Conservation (phyloP, 2,113 vertebrate species). For the Calidris pugnax region DNA sequence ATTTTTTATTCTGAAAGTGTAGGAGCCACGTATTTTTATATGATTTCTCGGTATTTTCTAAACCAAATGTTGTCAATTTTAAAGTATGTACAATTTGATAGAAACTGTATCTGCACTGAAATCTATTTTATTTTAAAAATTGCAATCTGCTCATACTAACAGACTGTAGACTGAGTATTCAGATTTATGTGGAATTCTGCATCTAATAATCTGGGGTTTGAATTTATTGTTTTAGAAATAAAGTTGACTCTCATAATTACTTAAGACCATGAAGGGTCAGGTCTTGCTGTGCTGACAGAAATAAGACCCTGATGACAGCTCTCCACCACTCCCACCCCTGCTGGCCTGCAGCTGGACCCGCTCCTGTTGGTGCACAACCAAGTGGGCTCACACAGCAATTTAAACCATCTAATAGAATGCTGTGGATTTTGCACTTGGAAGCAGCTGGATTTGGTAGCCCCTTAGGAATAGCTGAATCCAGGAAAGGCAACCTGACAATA, state of each 20-base stretch:
- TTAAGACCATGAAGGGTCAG: neutral
- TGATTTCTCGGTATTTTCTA: neutral
- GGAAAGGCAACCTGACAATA: neutral
- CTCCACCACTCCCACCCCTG: neutral
- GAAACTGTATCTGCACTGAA: neutral
- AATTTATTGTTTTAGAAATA: neutral
- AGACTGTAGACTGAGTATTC: neutral
- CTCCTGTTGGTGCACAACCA: neutral
- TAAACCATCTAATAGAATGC: neutral
- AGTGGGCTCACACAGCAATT: accelerated
- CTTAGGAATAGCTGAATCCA: neutral
- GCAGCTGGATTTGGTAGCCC: neutral
- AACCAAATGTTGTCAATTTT: neutral
- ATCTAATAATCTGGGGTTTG: neutral
- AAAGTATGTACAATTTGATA: neutral
- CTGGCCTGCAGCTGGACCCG: neutral
- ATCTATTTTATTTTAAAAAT: neutral
- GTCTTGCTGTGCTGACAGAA: neutral
- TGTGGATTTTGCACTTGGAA: neutral
- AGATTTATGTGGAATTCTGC: neutral
- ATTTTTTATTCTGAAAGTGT: neutral
- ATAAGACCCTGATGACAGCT: neutral
- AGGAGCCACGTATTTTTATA: neutral
- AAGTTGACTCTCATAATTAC: neutral
- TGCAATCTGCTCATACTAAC: neutral